phyloP scores from a whole-genome alignment of 2,888 invertebrate genomes.

The Blera fallax region DNA sequence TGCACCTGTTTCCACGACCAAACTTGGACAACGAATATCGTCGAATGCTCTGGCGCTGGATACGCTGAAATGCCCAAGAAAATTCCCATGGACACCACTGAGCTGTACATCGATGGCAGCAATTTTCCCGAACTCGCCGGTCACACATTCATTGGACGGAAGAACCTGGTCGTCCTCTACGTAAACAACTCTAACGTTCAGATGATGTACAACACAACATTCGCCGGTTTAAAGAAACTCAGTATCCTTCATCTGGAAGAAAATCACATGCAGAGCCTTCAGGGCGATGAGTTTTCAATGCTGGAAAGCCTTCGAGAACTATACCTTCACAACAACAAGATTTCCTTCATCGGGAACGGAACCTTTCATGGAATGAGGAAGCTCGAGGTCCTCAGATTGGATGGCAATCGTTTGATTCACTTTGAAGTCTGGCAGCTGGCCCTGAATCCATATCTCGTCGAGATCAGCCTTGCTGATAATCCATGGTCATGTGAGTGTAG shows the following conservation, averaged over 20 bases:
- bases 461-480: constrained; percentile 91
- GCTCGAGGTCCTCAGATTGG: constrained; percentile 91
- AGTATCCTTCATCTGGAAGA: constrained; percentile 92
- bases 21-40: constrained; percentile 95
- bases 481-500: constrained; percentile 96
- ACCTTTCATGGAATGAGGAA: constrained; percentile 91
- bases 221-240: constrained; percentile 92
- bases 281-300: constrained; percentile 92
- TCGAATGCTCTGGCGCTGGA: constrained; percentile 92
- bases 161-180: constrained; percentile 92
- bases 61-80: constrained; percentile 92
- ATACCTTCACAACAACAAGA: constrained; percentile 92
- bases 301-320: constrained; percentile 92
- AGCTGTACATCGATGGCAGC: constrained; percentile 96
- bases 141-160: constrained; percentile 95
- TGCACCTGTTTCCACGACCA: constrained; percentile 98
- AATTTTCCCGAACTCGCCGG: constrained; percentile 92
- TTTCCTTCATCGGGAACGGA: constrained; percentile 91
- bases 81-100: constrained; percentile 97
- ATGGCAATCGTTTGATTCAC: constrained; percentile 90
- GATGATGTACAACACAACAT: constrained; percentile 93
- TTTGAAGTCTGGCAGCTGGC: constrained; percentile 94
- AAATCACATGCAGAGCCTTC: constrained; percentile 90
- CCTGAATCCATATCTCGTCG: constrained; percentile 92
- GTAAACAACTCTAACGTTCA: constrained; percentile 94